A percentile compares a stretch with the other conserved stretches of the same genome.
phyloP scores from a whole-genome alignment of 2,797 vertebrate species.

The Lutra lutra region DNA sequence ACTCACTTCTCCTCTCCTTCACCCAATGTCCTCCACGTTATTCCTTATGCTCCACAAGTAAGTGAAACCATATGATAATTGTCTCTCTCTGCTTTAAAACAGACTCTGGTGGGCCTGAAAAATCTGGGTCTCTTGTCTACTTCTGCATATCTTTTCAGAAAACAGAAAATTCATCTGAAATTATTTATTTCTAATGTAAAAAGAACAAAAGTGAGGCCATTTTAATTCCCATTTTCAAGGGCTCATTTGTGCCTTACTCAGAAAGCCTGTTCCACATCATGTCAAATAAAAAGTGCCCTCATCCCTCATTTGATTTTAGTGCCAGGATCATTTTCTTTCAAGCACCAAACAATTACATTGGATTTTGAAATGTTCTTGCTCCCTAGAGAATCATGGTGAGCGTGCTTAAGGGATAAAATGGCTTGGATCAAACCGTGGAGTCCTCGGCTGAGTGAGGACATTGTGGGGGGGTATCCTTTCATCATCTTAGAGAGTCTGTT shows the following conservation, averaged over 20 bases:
- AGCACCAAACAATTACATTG: background rate
- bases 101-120: background rate
- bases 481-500: background rate
- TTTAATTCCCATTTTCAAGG: background rate
- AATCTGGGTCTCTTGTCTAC: background rate
- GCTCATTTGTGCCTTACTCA: background rate
- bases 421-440: background rate
- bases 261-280: background rate
- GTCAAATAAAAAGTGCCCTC: background rate
- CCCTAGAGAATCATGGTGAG: background rate
- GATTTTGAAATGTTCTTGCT: background rate
- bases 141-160: background rate
- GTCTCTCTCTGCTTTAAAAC: background rate
- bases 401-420: background rate
- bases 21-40: too few relatives aligned
- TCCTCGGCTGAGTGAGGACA: background rate
- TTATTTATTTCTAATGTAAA: background rate
- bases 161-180: background rate
- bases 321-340: background rate
- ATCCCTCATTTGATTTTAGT: background rate
- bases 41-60: too few relatives aligned
- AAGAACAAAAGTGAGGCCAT: background rate
- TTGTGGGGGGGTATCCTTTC: background rate
- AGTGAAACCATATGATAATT: too few relatives aligned
- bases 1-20: too few relatives aligned